Conservation (phyloP, 2,113 vertebrate species). For the Laterallus jamaicensis region DNA sequence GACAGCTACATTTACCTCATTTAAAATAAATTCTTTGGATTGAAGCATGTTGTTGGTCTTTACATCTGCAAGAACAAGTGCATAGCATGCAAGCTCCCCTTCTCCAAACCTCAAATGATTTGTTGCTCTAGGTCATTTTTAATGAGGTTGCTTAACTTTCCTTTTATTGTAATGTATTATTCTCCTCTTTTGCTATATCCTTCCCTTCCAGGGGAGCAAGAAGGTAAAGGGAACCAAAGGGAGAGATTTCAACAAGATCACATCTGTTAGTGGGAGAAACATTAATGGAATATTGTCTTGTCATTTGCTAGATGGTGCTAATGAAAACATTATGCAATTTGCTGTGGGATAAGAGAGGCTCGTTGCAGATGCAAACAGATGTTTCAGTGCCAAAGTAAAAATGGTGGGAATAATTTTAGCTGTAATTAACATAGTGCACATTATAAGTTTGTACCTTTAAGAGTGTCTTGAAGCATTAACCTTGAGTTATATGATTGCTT, state of each 20-base stretch:
- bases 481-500: slow-evolving; percentile 55
- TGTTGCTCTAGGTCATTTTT: not conserved
- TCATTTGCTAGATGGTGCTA: slow-evolving; percentile 38
- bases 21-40: not conserved
- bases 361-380: slow-evolving; percentile 69
- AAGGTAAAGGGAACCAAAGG: slow-evolving; percentile 42
- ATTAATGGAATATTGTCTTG: slow-evolving; percentile 33
- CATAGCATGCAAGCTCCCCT: not conserved
- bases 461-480: slow-evolving; percentile 52
- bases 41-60: not conserved
- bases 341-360: slow-evolving; percentile 43
- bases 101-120: not conserved
- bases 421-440: slow-evolving; percentile 67
- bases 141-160: not conserved
- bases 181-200: not conserved
- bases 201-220: slow-evolving; percentile 2
- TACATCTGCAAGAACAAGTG: not conserved
- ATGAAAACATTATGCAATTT: slow-evolving; percentile 63
- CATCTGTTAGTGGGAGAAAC: slow-evolving; percentile 53
- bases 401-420: slow-evolving; percentile 70
- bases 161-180: not conserved
- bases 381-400: slow-evolving; percentile 66
- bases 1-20: not conserved
- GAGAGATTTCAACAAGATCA: slow-evolving; percentile 53
- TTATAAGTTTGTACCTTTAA: slow-evolving; percentile 63